Base-by-base conservation (phyloP, 2,113 vertebrate genomes). In the Carassius auratus region DNA sequence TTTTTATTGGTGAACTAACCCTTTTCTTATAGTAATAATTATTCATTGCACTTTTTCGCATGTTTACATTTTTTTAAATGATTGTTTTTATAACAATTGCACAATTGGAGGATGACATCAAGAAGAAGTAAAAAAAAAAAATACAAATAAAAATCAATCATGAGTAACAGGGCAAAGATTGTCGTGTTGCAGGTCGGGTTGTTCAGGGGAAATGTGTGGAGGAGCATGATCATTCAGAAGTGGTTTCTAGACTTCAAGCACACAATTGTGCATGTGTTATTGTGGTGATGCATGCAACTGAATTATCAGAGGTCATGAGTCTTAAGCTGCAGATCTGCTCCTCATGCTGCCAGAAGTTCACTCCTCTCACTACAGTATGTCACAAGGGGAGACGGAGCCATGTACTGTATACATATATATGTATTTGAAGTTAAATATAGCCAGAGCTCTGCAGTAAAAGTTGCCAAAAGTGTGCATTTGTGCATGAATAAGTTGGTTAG, bases 401-500 rank as follows among this genome's bases (percentile, higher is more conserved):
- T 48, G 26, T 33, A 81, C 4, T 48, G 26, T 33, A 81, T 8
- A 64, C n/a, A 81, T 81, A 23, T 42, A 23, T 15, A 62, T 78
- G 21, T 26, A 42, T 66, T 21, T 26, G 15, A 48, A 45, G 59
- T 45, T 66, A 64, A 64, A 81, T 57, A 81, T 64, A 45, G 59
- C 6, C 38, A 13, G 36, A 42, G 26, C 42, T 23, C 38, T 81
- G 38, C 38, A 26, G 36, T 62, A 48, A 69, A 52, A 68, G 88
- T 57, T 15, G 1, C 57, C 81, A 38, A 57, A 50, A 62, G 42
- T 92, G 87, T 91, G 91, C 86, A 89, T 92, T 92, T 93, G 87
- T 93, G 92, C 92, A 92, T 94, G 93, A 93, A 85, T 94, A 91
- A 92, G 91, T 91, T 90, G 91, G 93, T 93, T 87, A 89, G 84